Base-by-base conservation (phyloP, 2,797 vertebrate genomes). In the Urosaurus nigricauda region DNA sequence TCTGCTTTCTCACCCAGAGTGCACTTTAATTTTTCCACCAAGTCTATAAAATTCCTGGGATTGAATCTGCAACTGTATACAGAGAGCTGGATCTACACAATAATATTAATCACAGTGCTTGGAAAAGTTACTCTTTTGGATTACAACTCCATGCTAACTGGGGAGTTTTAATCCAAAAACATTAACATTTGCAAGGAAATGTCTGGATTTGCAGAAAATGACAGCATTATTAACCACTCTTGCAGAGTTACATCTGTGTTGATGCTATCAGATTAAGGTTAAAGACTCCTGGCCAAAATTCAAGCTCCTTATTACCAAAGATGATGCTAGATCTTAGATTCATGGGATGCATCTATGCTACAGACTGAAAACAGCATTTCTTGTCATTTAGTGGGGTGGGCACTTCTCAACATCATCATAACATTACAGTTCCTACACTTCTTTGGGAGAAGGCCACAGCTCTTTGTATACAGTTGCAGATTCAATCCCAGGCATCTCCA, bases 41-140 rank as follows among this genome's bases (percentile, higher is more conserved):
- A 0, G 16, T 90, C 88, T 90, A 79, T 63, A 88, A 88, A 91
- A 89, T n/a, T n/a, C n/a, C n/a, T n/a, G n/a, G n/a, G n/a, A n/a
- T n/a, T n/a, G n/a, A n/a, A n/a, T n/a, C n/a, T n/a, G n/a, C n/a
- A n/a, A n/a, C n/a, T n/a, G n/a, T n/a, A n/a, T n/a, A n/a, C n/a
- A n/a, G n/a, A n/a, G n/a, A n/a, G n/a, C n/a, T 51, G 47, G 9
- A 51, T 88, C 0, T 0, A 71, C 81, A 79, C 35, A 86, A 32
- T 68, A 11, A 32, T 68, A 32, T 68, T 13, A 13, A 68, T 68
- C 29, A 65, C 63, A 65, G 4, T 8, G 24, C 24, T 65, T 65
- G 5, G 26, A 7, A 29, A 68, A 68, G 8, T 29, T 68, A 21
- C 19, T 32, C 8, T 65, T 68, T 29, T 29, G 65, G 24, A 9